Base-by-base conservation (phyloP, 2,888 invertebrate genomes). In the Andrena hattorfiana region DNA sequence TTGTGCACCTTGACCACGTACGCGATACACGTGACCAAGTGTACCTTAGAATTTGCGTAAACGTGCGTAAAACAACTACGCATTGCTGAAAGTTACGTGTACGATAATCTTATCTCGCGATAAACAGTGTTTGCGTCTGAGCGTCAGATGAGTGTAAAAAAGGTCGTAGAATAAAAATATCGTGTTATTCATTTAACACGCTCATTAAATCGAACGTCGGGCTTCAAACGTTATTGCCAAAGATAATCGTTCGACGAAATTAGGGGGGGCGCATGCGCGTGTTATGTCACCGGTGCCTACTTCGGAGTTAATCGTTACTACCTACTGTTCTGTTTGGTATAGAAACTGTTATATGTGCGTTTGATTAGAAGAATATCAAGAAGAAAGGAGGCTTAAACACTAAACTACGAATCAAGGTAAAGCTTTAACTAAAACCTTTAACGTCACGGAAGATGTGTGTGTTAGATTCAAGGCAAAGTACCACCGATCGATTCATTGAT, bases 261-360 rank as follows among this genome's bases (percentile, higher is more conserved):
- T 26, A n/a, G 59, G 16, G 54, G 32, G 7, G 26, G 56, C 82
- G 86, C 87, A 85, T 80, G 87, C 87, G 86, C 77, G n/a, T 48
- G 0, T 49, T 64, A 63, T 72, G 77, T 59, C 64, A 68, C 79
- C 86, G 77, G 79, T 87, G 56, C 64, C 68, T 10, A 54, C 30
- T 78, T 78, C 68, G 60, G 35, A 63, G 62, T 23, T 69, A 71
- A 75, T 67, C 83, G 49, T 79, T 75, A 77, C 77, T 66, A 28
- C n/a, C 77, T 66, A 28, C n/a, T 63, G 51, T 32, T 23, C 32
- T 51, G 63, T 70, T 77, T 51, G 23, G 51, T 77, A 56, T 59
- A 67, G 42, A 70, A 84, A 51, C 13, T 59, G n/a, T 26, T 26
- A 63, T 59, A 63, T 74, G 26, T 28, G 60, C 32, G 62, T 35